Evolutionary conservation across 92 coral and sea anemone species (phyloP).

Genomic region (Porites cylindrica): DNA sequence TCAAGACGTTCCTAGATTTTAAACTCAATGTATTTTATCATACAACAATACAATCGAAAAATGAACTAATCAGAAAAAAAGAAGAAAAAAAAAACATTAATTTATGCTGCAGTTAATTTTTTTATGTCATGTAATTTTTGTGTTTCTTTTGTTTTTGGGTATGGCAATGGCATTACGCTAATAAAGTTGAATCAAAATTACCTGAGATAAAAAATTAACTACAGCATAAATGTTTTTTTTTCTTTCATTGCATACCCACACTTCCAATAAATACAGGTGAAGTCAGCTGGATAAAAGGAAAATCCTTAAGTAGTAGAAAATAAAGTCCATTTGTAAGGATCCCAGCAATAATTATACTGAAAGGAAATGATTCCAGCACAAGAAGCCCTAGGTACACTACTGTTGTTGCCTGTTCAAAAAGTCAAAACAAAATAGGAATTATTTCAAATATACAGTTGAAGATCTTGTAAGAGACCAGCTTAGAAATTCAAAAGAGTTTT

Average conservation of each 20-base stretch:
- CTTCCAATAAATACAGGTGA: constrained; percentile 92
- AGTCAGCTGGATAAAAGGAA: constrained; percentile 92
- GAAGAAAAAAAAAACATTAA: too few species aligned
- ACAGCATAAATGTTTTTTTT: not conserved
- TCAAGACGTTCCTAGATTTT: too few species aligned
- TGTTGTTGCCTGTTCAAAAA: constrained; percentile 74
- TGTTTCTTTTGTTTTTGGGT: too few species aligned
- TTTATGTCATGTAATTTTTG: too few species aligned
- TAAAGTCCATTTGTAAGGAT: constrained; percentile 89
- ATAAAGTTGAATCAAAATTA: too few species aligned
- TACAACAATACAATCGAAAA: too few species aligned
- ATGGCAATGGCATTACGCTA: too few species aligned
- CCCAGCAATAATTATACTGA: constrained; percentile 74
- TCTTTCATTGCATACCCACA: constrained; percentile 72
- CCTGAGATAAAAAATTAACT: too few species aligned
- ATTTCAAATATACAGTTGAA: not conserved
- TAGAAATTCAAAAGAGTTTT: too few species aligned
- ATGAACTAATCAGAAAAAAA: too few species aligned
- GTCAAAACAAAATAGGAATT: not conserved
- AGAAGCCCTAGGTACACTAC: constrained; percentile 75
- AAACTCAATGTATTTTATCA: too few species aligned
- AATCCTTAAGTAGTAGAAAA: constrained; percentile 86
- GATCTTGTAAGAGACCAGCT: not conserved
- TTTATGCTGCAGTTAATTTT: too few species aligned
- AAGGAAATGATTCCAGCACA: constrained; percentile 88